Base-by-base conservation (phyloP, 1,140 invertebrate genomes). In the Zaprionus ghesquierei region DNA sequence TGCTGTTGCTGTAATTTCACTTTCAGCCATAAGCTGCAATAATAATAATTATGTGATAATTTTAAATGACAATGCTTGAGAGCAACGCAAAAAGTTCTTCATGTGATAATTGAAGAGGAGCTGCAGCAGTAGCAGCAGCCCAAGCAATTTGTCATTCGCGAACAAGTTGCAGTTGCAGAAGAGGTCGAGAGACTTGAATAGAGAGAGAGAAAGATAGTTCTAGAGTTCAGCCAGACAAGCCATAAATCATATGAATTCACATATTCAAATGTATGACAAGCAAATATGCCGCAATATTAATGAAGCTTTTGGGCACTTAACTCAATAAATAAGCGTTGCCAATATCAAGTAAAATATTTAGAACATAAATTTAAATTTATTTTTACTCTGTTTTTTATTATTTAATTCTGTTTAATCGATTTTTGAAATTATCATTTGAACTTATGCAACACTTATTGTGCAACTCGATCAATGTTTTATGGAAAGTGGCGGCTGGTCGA, bases 21-120 rank as follows among this genome's bases (percentile, higher is more conserved):
- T 25, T 41, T 23, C 51, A 13, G 41, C 56, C 20, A 41, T 50
- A 33, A 46, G 25, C 22, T 70, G 55, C 38, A 55, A 55, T 46
- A 46, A 46, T 41, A 41, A 41, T 46, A 60, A 73, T 69, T 69
- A 55, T 31, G 38, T 20, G 62, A 53, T 66, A 71, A 72, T 72
- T 60, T 46, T 59, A 51, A 41, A 59, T 54, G 18, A 31, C 51
- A 29, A 55, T 54, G 51, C 27, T 50, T 50, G 35, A 29, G 15
- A 22, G 41, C 41, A 66, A 41, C 20, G 9, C 23, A 66, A 20
- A 33, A 66, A 51, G 12, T 25, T 51, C 13, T 25, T 51, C 49
- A 51, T 51, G 22, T 51, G 49, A 12, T 23, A 51, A 22, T 51
- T 41, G 20, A 56, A 56, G 33, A 41, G n/a, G n/a, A n/a, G 13